These are phyloP conservation scores for Drosophila nasuta DNA, from an alignment of 1,140 invertebrate species.

Conservation along the genomic window DNA sequence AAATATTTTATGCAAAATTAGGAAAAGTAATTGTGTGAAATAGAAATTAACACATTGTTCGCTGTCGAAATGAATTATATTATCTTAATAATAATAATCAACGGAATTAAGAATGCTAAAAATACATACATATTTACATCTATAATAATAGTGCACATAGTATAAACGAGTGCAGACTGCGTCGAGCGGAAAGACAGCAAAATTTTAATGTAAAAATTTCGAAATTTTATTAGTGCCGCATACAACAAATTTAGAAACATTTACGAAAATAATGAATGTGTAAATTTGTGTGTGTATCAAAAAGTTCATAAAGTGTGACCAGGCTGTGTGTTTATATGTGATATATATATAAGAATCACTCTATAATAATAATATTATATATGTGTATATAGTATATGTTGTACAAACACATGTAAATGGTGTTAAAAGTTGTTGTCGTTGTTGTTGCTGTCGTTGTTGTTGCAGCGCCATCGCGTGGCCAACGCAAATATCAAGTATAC, in stretches of 20 bases:
- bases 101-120: slow-evolving; percentile 13
- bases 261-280: slow-evolving; percentile 9
- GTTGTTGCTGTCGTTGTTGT: slow-evolving; percentile 31
- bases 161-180: slow-evolving; percentile 13
- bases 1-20: background rate
- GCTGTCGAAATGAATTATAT: slow-evolving; percentile 20
- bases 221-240: slow-evolving; percentile 45
- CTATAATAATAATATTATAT: background rate
- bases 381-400: slow-evolving; percentile 14
- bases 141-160: background rate
- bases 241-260: slow-evolving; percentile 42
- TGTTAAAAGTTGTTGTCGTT: slow-evolving; percentile 46
- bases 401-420: slow-evolving; percentile 47
- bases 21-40: slow-evolving; percentile 14
- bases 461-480: slow-evolving; percentile 49
- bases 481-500: slow-evolving; percentile 61
- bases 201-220: slow-evolving; percentile 40
- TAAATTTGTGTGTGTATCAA: slow-evolving; percentile 10
- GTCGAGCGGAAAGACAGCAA: slow-evolving; percentile 14
- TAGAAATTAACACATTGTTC: slow-evolving; percentile 51
- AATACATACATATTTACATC: slow-evolving; percentile 5
- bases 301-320: slow-evolving; percentile 11
- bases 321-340: slow-evolving; percentile 10
- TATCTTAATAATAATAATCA: slow-evolving; percentile 20
- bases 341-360: slow-evolving; percentile 6